These are phyloP conservation scores for Rhea pennata DNA, from an alignment of 2,113 vertebrate species.

Conservation along the genomic window DNA sequence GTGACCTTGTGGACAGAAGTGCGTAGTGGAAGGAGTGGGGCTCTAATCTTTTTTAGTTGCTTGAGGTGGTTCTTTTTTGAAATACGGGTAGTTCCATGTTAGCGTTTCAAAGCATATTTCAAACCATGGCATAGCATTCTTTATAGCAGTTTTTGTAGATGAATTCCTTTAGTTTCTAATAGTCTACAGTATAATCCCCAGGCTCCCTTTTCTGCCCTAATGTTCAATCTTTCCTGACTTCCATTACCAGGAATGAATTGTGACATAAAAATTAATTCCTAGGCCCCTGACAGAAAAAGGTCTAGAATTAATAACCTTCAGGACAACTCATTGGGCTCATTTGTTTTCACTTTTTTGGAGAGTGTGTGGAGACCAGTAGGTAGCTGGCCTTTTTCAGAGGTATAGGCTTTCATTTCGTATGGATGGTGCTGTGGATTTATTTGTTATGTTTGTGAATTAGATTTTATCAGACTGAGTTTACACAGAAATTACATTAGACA, in stretches of 20 bases:
- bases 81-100: not conserved
- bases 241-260: not conserved
- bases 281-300: not conserved
- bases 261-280: constrained; percentile 25
- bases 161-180: constrained; percentile 3
- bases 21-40: not conserved
- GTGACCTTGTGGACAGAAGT: not conserved
- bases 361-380: not conserved
- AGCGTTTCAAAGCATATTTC: not conserved
- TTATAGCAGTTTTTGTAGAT: not conserved
- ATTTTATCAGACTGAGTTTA: not conserved
- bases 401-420: not conserved
- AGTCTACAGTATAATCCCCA: not conserved
- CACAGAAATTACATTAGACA: not conserved
- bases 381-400: not conserved
- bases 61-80: not conserved
- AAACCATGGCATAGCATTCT: not conserved
- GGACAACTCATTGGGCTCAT: not conserved
- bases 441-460: not conserved
- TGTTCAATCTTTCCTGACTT: constrained; percentile 11
- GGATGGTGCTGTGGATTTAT: not conserved
- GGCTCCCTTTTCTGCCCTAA: not conserved
- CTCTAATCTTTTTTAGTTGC: not conserved
- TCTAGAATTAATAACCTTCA: not conserved
- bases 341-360: not conserved